A percentile compares a stretch with the other conserved stretches of the same genome.
These are phyloP conservation scores for Catalaphyllia jardinei DNA, from an alignment of 64 coral and sea anemone genomes.

Conservation along the genomic window DNA sequence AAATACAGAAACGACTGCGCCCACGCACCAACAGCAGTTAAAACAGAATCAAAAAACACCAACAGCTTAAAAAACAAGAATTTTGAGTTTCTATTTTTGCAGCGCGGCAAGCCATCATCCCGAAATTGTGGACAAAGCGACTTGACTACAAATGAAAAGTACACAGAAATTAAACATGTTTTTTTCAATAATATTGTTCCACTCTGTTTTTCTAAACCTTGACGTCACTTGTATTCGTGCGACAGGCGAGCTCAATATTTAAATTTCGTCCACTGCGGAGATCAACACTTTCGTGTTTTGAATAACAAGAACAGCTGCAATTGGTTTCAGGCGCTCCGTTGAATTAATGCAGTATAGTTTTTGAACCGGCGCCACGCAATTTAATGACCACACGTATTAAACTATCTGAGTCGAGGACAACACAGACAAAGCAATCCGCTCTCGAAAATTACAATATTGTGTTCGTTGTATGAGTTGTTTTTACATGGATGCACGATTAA, in stretches of 20 bases:
- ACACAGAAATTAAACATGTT: background rate
- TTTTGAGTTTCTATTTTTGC: no score
- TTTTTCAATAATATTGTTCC: background rate
- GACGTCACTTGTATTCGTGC: background rate
- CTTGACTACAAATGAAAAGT: background rate
- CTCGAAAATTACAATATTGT: background rate
- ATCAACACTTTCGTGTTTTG: background rate
- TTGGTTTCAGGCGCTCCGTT: background rate
- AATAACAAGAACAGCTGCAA: background rate
- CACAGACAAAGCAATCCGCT: no score
- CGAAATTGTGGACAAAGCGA: no score
- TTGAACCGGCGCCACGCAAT: background rate
- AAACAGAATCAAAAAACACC: no score
- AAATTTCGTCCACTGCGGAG: background rate
- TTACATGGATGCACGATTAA: background rate
- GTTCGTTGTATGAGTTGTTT: background rate
- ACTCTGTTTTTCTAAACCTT: background rate
- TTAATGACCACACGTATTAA: no score
- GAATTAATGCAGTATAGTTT: background rate
- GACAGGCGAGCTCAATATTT: constrained; percentile 4
- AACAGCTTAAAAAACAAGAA: no score
- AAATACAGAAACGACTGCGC: no score
- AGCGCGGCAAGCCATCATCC: no score
- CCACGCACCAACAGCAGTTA: no score
- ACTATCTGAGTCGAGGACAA: no score